phyloP scores from a whole-genome alignment of 2,797 vertebrate genomes.

The Myotis myotis region DNA sequence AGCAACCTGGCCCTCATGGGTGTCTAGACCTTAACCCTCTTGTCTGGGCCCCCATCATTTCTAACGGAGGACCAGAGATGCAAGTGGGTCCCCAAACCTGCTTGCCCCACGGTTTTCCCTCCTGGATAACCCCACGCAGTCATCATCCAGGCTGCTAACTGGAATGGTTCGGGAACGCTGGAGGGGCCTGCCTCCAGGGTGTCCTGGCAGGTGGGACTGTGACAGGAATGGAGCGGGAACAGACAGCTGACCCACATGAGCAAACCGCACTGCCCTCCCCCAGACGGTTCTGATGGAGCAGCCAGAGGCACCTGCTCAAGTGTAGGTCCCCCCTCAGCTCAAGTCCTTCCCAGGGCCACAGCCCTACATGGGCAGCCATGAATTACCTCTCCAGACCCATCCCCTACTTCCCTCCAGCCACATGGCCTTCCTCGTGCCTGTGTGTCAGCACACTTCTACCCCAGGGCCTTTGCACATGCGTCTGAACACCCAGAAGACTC shows the following conservation, averaged over 20 bases:
- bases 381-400: background rate
- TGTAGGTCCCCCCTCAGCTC: background rate
- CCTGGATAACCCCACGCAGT: background rate
- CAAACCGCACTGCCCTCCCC: too few species aligned
- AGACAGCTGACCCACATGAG: too few species aligned
- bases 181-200: background rate
- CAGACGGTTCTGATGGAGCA: background rate
- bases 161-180: background rate
- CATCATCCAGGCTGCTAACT: too few species aligned
- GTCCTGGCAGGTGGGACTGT: background rate
- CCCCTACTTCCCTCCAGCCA: background rate
- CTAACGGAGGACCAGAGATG: background rate
- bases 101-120: background rate
- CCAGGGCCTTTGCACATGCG: background rate
- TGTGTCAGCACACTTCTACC: background rate
- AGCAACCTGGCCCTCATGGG: background rate
- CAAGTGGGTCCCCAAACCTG: too few species aligned
- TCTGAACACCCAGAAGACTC: background rate
- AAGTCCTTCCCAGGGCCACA: background rate
- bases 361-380: rapidly evolving
- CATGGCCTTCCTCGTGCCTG: background rate
- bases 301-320: background rate
- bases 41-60: background rate
- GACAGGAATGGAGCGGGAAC: background rate
- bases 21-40: background rate